Conservation (phyloP, 2,797 vertebrate genomes). For the Thripadectes ignobilis region DNA sequence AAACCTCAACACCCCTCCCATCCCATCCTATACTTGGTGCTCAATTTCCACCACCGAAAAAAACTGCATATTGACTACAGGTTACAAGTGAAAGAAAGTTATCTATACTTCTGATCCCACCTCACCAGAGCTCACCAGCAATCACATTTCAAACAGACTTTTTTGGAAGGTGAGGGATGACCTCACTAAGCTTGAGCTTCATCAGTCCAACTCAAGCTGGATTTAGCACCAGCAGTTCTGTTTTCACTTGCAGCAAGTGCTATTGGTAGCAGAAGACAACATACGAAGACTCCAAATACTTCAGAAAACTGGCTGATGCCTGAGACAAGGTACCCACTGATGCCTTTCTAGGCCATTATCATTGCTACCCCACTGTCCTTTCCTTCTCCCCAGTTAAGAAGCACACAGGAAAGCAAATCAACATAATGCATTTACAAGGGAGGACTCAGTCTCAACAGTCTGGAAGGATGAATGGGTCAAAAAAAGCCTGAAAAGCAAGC, state of each 20-base stretch:
- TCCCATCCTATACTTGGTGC: neutral
- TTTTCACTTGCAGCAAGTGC: neutral
- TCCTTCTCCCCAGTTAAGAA: neutral
- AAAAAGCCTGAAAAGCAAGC: neutral
- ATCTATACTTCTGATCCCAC: neutral
- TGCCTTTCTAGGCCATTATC: neutral
- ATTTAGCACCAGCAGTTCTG: neutral
- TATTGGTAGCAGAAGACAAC: neutral
- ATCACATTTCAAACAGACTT: rapidly evolving
- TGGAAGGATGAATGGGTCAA: neutral
- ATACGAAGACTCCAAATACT: neutral
- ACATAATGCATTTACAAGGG: neutral
- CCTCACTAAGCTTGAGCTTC: neutral
- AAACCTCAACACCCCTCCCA: rapidly evolving
- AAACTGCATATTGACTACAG: neutral
- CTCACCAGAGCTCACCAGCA: neutral
- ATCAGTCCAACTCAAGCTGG: neutral
- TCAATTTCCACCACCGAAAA: neutral
- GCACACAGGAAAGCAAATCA: neutral
- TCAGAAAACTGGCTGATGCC: neutral
- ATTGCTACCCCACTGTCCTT: neutral
- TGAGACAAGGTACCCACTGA: rapidly evolving
- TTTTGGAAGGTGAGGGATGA: neutral
- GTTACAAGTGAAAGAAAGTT: neutral
- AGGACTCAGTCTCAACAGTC: neutral